These are phyloP conservation scores for Antechinus stuartii DNA, from an alignment of 2,113 vertebrate genomes.

Conservation along the genomic window DNA sequence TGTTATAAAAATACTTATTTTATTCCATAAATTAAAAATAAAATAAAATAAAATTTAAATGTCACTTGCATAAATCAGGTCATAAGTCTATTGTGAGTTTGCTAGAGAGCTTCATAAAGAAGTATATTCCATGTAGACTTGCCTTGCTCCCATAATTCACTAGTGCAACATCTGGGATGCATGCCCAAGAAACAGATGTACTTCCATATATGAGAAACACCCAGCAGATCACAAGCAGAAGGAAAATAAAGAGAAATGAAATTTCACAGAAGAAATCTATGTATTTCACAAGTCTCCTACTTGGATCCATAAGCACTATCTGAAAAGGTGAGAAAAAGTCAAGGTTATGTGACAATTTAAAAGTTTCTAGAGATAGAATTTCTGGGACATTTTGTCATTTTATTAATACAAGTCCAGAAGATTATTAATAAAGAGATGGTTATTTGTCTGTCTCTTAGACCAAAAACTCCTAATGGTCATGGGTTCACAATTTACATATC, in stretches of 20 bases:
- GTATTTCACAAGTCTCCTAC: background rate
- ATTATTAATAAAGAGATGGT: too few relatives aligned
- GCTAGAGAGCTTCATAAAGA: background rate
- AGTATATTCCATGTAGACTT: background rate
- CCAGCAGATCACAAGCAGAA: background rate
- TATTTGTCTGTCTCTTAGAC: too few relatives aligned
- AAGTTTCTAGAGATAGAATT: too few relatives aligned
- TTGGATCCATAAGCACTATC: background rate
- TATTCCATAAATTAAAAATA: too few relatives aligned
- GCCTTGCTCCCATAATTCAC: background rate
- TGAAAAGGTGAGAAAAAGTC: too few relatives aligned
- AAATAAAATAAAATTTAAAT: background rate
- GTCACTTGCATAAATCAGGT: background rate
- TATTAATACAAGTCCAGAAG: too few relatives aligned
- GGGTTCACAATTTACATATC: too few relatives aligned
- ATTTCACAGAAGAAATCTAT: background rate
- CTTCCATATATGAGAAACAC: background rate
- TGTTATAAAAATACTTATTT: too few relatives aligned
- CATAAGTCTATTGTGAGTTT: background rate
- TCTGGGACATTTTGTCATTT: too few relatives aligned
- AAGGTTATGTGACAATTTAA: too few relatives aligned
- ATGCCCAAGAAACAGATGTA: background rate
- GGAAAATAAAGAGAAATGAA: background rate
- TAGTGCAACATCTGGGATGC: background rate
- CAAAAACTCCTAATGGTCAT: too few relatives aligned